These are phyloP conservation scores for Neoarius graeffei DNA, from an alignment of 2,113 vertebrate genomes.

Conservation along the genomic window DNA sequence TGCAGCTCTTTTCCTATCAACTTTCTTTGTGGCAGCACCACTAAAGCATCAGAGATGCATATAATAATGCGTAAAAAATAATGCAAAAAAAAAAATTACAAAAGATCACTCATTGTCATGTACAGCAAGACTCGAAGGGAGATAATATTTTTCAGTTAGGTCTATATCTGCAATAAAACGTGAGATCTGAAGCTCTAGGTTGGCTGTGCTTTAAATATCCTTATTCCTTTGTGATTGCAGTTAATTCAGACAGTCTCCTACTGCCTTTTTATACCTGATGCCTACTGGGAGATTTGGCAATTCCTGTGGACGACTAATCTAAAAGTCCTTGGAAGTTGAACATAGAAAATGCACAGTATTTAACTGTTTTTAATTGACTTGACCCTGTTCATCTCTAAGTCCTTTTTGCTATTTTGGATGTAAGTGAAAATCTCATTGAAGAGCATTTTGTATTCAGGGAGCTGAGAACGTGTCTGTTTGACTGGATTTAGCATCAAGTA, in stretches of 20 bases:
- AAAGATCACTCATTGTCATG: neutral
- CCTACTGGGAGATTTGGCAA: slow-evolving; percentile 12
- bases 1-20: neutral
- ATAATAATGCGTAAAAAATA: neutral
- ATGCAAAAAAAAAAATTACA: neutral
- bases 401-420: slow-evolving; percentile 90
- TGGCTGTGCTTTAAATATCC: slow-evolving; percentile 60
- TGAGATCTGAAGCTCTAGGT: no score
- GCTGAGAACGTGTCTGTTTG: slow-evolving; percentile 33
- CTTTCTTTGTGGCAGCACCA: neutral
- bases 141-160: neutral
- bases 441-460: slow-evolving; percentile 89
- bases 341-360: neutral
- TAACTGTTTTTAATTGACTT: slow-evolving; percentile 30
- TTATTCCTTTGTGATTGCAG: slow-evolving; percentile 44
- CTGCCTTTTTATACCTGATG: slow-evolving; percentile 10
- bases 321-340: neutral
- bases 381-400: slow-evolving; percentile 81
- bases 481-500: slow-evolving; percentile 15
- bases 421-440: slow-evolving; percentile 92
- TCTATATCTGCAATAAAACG: neutral
- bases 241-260: slow-evolving; percentile 3
- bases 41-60: neutral
- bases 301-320: neutral
- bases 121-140: neutral